Evolutionary conservation across 1,140 invertebrate species (phyloP), one percentile per base, ranked within the genome.

Genomic region (Listronotus bonariensis): DNA sequence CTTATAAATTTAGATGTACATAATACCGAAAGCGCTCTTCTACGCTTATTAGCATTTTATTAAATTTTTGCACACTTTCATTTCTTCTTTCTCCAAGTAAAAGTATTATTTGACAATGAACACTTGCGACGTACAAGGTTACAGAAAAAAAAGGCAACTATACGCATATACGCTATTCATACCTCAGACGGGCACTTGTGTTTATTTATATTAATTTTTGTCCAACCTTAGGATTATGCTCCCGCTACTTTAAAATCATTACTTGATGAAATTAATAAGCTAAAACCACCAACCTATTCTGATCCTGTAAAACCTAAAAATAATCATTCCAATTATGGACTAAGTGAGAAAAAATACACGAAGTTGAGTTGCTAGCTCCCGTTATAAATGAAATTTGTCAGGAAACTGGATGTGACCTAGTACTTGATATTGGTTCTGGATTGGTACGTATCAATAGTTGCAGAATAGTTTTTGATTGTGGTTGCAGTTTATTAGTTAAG

Each of bases 401-500:
- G 43, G 65, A 80, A 46, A 52, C 76, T 17, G 74, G 79, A 9
- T 81, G 86, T 68, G 71, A 81, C 61, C 79, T 84, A n/a, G 81
- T 93, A 43, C 79, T 94, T 6, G 92, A 94, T 80, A 82, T 93
- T 70, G 92, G 92, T n/a, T 85, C 88, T 41, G 92, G 92, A 34
- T 79, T 92, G 80, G 86, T 88, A 81, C 82, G 76, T 78, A 26
- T 3, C 1, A 26, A 26, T 26, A 26, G 20, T 1, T 26, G 20
- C 20, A 26, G 1, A 26, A 26, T 5, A 5, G 5, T 26, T n/a
- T n/a, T n/a, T 26, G 5, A 26, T 26, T 26, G 20, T 26, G 20
- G 5, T 26, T 26, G 1, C 5, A 26, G 20, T 26, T 26, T 26
- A 3, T 26, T 26, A 26, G 20, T 26, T 26, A 26, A 26, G 5